Percentiles rank a stretch among this genome's conserved stretches.
These are phyloP conservation scores for Tenthredo distinguenda DNA, from an alignment of 2,888 invertebrate species.

Conservation along the genomic window DNA sequence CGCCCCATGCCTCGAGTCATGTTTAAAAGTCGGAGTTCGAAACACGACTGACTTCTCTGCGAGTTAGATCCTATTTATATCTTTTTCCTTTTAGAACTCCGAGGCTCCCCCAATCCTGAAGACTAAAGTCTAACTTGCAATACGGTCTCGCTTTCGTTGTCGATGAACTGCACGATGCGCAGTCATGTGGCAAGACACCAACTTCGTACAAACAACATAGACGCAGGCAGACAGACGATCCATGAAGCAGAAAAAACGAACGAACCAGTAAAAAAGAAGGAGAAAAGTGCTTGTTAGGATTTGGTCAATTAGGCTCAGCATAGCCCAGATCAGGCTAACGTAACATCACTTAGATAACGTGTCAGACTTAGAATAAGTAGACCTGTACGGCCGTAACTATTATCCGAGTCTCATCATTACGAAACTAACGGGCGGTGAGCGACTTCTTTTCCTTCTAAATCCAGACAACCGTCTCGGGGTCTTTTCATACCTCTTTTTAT, in stretches of 20 bases:
- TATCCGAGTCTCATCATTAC: slow-evolving; percentile 40
- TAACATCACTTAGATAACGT: slow-evolving; percentile 39
- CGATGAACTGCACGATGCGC: slow-evolving; percentile 43
- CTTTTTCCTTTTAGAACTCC: slow-evolving; percentile 42
- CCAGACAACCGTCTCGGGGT: slow-evolving; percentile 3
- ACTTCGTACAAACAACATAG: neutral
- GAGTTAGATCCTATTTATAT: slow-evolving; percentile 53
- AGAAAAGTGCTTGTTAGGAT: slow-evolving; percentile 3
- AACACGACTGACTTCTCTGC: slow-evolving; percentile 50
- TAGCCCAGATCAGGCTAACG: slow-evolving; percentile 35
- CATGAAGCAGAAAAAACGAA: slow-evolving; percentile 36
- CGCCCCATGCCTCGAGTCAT: slow-evolving; percentile 47
- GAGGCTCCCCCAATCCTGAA: slow-evolving; percentile 34
- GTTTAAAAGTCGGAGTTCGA: slow-evolving; percentile 45
- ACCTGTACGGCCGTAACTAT: slow-evolving; percentile 14
- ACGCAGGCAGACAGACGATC: slow-evolving; percentile 33
- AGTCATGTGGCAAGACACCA: slow-evolving; percentile 54
- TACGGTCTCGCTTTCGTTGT: slow-evolving; percentile 50
- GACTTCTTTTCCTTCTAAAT: neutral
- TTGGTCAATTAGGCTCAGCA: slow-evolving; percentile 39
- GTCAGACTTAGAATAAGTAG: slow-evolving; percentile 10
- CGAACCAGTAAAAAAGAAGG: neutral
- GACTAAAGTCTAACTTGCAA: slow-evolving; percentile 19
- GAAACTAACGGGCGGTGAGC: slow-evolving; percentile 11
- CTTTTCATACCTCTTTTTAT: neutral